phyloP scores from a whole-genome alignment of 53 echinoderm and acorn worm species.

The Apostichopus leukothele region DNA sequence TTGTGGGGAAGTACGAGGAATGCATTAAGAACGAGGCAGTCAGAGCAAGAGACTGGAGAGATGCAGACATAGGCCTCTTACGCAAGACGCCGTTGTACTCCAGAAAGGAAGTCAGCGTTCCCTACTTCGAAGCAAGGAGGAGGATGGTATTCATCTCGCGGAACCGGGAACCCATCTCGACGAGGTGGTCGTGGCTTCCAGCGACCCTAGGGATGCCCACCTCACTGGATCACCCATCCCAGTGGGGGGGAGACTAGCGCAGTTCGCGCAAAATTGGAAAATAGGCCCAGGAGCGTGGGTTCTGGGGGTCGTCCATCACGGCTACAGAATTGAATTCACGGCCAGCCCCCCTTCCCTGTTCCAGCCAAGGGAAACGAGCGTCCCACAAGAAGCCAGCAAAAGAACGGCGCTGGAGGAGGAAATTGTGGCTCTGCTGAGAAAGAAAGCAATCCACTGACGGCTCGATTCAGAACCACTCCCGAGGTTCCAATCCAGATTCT shows the following conservation, averaged over 20 bases:
- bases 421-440: not conserved
- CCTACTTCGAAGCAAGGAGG: too few species aligned
- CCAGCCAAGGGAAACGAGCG: not conserved
- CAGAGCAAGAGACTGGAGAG: too few species aligned
- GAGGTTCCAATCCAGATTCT: not conserved
- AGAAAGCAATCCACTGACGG: not conserved
- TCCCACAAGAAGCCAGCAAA: not conserved
- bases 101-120: too few species aligned
- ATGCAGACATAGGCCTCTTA: too few species aligned
- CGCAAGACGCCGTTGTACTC: too few species aligned
- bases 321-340: not conserved
- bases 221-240: not conserved
- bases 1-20: too few species aligned
- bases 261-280: not conserved
- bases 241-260: constrained; percentile 5
- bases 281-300: not conserved
- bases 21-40: too few species aligned
- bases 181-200: not conserved
- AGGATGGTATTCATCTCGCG: too few species aligned
- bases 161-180: too few species aligned
- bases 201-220: constrained; percentile 15
- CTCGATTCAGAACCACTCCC: not conserved
- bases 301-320: not conserved
- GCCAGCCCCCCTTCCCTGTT: not conserved
- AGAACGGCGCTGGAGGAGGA: not conserved